Evolutionary conservation across 2,888 invertebrate species (phyloP), one percentile per base, ranked within the genome.

Genomic region (Ametastegia equiseti): DNA sequence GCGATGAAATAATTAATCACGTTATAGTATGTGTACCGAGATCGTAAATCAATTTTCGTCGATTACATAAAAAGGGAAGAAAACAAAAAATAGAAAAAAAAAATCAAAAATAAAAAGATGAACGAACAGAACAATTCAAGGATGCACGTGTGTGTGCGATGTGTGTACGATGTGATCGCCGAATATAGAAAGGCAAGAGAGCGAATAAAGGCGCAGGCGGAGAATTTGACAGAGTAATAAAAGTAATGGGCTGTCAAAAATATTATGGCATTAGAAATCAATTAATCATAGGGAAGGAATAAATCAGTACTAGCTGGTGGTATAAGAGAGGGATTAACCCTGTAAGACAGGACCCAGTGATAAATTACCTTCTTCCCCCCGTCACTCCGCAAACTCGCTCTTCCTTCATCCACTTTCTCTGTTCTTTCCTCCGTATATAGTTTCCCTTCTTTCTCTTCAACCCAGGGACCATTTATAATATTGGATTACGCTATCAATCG

Each of bases 401-500:
- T 63, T 60, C 42, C 42, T 30, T 39, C 54, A 54, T 75, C 54
- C 54, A 54, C 73, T 54, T 75, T 75, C 60, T 60, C 78, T 39
- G 27, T 60, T n/a, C 78, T 45, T 60, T 33, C 75, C 36, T 75
- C 23, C 75, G 9, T 42, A 1, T 11, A 6, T 42, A 6, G 11
- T n/a, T 7, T 9, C 67, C 82, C 82, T 71, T 69, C 75, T 45
- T 73, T 75, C 82, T 79, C 83, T 81, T 81, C 67, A 77, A 42
- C n/a, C n/a, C 82, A 67, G 81, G 81, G 81, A 82, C 85, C 88
- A 87, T 88, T 88, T 87, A 86, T 88, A 88, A 87, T 88, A 87
- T 87, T 84, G 87, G 86, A 87, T 88, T 88, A 87, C 85, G 85
- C 86, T 85, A 88, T 87, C 88, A 84, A 87, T 88, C 87, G 87